phyloP scores from a whole-genome alignment of 2,797 vertebrate genomes.

The Chrosomus eos region DNA sequence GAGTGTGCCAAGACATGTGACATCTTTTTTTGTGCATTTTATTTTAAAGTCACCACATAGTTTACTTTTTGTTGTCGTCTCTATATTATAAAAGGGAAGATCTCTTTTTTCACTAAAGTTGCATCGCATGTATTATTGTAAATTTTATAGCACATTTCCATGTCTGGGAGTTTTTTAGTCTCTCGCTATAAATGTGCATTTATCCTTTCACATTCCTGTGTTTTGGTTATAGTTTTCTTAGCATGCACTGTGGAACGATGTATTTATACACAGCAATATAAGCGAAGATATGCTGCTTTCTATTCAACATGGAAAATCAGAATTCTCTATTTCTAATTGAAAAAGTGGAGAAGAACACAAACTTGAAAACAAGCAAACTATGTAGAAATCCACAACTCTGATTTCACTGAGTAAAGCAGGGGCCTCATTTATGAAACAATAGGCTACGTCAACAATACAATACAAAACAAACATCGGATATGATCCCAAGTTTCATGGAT shows the following conservation, averaged over 20 bases:
- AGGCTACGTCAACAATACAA: too few relatives aligned
- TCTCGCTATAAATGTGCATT: not conserved
- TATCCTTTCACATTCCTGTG: not conserved
- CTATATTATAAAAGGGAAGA: not conserved
- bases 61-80: not conserved
- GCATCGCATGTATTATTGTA: not conserved
- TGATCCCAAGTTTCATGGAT: not conserved
- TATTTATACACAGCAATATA: not conserved
- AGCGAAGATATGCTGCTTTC: not conserved
- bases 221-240: not conserved
- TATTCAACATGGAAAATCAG: not conserved
- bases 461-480: accelerated
- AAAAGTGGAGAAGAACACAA: not conserved
- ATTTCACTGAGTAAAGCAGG: not conserved
- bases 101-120: not conserved
- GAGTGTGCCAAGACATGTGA: not conserved
- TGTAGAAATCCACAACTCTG: not conserved
- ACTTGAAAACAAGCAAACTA: not conserved
- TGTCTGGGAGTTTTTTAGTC: not conserved
- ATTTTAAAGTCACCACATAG: too few relatives aligned
- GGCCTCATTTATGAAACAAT: not conserved
- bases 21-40: not conserved
- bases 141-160: not conserved
- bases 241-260: not conserved
- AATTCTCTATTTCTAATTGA: not conserved